A percentile compares a stretch with the other conserved stretches of the same genome.
Evolutionary conservation across 2,113 vertebrate species (phyloP).

Genomic region (Scalopus aquaticus): DNA sequence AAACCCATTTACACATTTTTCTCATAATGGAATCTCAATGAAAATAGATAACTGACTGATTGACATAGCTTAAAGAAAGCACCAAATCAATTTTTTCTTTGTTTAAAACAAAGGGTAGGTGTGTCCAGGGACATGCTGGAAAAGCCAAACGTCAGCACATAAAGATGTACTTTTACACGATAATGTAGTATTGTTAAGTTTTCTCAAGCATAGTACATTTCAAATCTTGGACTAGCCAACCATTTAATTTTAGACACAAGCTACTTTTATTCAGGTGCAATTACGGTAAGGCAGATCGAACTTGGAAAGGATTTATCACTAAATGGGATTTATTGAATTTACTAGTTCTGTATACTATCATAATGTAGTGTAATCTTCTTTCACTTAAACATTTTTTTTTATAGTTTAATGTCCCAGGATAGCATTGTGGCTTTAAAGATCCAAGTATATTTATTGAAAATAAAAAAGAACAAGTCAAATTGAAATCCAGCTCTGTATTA

Average conservation of each 20-base stretch:
- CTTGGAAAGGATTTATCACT: not conserved
- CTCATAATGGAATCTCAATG: slow-evolving; percentile 36
- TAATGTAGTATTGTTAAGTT: not conserved
- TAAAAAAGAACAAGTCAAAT: not conserved
- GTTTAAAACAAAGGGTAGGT: slow-evolving; percentile 31
- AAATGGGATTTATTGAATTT: not conserved
- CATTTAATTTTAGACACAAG: not conserved
- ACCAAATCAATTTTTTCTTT: not conserved
- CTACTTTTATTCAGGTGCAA: slow-evolving; percentile 3
- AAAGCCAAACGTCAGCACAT: slow-evolving; percentile 7
- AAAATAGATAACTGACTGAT: slow-evolving; percentile 16
- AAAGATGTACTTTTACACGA: not conserved
- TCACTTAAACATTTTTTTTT: not conserved
- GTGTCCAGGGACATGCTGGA: not conserved
- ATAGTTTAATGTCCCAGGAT: not conserved
- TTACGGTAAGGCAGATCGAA: not conserved
- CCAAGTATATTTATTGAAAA: not conserved
- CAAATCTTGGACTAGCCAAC: not conserved
- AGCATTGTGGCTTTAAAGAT: not conserved
- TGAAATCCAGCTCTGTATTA: not conserved
- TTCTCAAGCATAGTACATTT: not conserved
- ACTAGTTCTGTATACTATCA: not conserved
- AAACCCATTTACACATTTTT: slow-evolving; percentile 49
- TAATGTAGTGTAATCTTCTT: not conserved
- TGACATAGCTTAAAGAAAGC: slow-evolving; percentile 44